Conservation (phyloP, 2,888 invertebrate species). For the Drosophila colorata region DNA sequence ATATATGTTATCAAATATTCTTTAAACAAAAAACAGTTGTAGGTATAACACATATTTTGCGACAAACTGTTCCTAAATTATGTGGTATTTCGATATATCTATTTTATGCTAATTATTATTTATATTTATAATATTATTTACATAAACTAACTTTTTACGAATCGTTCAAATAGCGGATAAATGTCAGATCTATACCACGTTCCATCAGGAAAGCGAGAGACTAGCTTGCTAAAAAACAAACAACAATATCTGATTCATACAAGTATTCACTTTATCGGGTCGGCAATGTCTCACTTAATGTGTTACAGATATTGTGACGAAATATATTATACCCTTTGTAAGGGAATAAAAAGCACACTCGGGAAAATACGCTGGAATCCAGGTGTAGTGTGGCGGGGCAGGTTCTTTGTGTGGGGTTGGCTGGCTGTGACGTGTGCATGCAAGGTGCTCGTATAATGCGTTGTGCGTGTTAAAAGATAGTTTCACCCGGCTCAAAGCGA, state of each 20-base stretch:
- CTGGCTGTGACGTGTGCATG: slow-evolving; percentile 69
- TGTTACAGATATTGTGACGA: slow-evolving; percentile 4
- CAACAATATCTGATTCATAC: not conserved
- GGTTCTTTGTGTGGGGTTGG: slow-evolving; percentile 14
- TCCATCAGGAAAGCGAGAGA: too few species aligned
- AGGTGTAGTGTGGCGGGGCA: slow-evolving; percentile 18
- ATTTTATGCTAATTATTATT: too few species aligned
- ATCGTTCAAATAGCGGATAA: too few species aligned
- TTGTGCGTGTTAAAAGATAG: slow-evolving; percentile 81
- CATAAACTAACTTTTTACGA: too few species aligned
- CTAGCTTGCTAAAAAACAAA: too few species aligned
- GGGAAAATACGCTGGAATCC: slow-evolving; percentile 31
- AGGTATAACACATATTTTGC: too few species aligned
- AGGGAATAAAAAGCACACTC: slow-evolving; percentile 30
- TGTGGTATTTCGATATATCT: too few species aligned
- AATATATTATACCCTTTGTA: slow-evolving; percentile 2
- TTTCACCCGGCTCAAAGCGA: slow-evolving; percentile 74
- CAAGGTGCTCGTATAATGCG: slow-evolving; percentile 80
- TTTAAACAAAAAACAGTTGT: too few species aligned
- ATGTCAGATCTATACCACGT: too few species aligned
- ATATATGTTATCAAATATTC: too few species aligned
- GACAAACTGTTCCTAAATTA: too few species aligned
- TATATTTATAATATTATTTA: too few species aligned
- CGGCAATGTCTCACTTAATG: not conserved
- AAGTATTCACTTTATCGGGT: not conserved